These are phyloP conservation scores for Timema podura DNA, from an alignment of 2,888 invertebrate species.

Conservation along the genomic window DNA sequence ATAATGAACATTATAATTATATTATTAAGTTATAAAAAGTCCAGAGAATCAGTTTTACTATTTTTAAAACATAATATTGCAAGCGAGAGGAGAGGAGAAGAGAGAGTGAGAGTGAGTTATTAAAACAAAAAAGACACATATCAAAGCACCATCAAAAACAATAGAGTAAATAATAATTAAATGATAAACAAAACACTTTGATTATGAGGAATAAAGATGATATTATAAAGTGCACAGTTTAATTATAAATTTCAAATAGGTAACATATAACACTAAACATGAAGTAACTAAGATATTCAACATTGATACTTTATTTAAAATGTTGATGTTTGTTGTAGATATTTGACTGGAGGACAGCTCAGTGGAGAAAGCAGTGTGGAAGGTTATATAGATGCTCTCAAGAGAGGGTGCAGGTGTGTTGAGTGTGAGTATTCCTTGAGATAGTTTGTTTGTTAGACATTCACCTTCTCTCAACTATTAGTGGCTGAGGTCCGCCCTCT, in stretches of 20 bases:
- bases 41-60: no score
- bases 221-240: neutral
- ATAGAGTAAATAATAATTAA: no score
- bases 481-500: no score
- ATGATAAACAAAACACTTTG: neutral
- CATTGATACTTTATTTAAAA: neutral
- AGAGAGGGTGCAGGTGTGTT: conserved; percentile 54
- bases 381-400: conserved; percentile 54
- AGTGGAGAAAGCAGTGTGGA: conserved; percentile 57
- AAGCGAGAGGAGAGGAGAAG: no score
- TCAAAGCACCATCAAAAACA: no score
- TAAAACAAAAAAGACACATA: no score
- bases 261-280: neutral
- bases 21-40: no score
- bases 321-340: conserved; percentile 41
- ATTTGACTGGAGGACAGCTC: conserved; percentile 55
- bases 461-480: no score
- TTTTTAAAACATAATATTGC: no score
- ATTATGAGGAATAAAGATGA: neutral
- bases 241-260: neutral
- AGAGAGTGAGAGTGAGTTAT: no score
- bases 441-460: no score
- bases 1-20: no score
- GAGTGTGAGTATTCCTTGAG: conserved; percentile 47
- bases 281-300: neutral